These are phyloP conservation scores for Rhynchotus rufescens DNA, from an alignment of 2,797 vertebrate genomes.

Conservation along the genomic window DNA sequence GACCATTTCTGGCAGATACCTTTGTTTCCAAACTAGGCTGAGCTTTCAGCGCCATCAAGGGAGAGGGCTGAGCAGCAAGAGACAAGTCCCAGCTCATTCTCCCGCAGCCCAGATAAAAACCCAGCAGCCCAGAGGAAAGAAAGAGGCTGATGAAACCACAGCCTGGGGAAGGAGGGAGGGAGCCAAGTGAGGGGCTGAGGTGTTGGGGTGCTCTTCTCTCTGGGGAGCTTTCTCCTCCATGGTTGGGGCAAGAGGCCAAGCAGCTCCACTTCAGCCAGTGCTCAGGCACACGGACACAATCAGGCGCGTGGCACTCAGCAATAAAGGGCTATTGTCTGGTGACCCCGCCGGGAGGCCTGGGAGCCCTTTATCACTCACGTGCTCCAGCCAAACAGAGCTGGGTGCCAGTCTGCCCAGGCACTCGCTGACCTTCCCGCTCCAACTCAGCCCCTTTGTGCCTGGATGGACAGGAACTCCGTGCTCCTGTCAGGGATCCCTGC, in stretches of 20 bases:
- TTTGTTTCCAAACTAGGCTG: background rate
- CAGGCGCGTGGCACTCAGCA: background rate
- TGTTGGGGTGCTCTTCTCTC: background rate
- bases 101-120: background rate
- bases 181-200: background rate
- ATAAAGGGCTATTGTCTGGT: background rate
- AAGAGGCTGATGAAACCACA: background rate
- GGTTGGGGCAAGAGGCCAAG: background rate
- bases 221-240: background rate
- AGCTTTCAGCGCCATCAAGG: background rate
- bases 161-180: background rate
- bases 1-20: background rate
- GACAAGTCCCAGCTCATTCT: background rate
- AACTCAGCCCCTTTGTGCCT: rapidly evolving
- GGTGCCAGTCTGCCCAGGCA: background rate
- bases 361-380: slow-evolving; percentile 11
- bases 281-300: background rate
- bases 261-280: background rate
- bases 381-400: slow-evolving; percentile 15
- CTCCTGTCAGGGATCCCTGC: background rate
- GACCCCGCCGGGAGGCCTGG: rapidly evolving
- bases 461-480: background rate
- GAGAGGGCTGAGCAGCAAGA: background rate
- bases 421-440: background rate
- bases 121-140: background rate